Evolutionary conservation across 2,113 vertebrate species (phyloP), one percentile per base, ranked within the genome.

Genomic region (Psephotus haematonotus): DNA sequence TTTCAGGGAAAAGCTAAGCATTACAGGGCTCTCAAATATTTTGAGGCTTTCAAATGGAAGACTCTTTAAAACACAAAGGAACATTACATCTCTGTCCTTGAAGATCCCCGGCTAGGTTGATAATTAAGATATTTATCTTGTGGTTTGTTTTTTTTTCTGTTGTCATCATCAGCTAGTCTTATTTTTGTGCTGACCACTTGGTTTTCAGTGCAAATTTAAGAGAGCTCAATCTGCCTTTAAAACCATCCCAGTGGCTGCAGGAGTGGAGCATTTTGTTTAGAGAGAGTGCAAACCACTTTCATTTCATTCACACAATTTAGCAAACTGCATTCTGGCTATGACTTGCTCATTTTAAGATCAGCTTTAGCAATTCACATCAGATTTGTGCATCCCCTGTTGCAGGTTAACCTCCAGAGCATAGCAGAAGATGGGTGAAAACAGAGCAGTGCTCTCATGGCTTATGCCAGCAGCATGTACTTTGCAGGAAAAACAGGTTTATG

Each of bases 211-310:
- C 13, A 49, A 75, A 50, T 28, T 63, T 19, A 44, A 57, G 59
- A 62, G 24, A 49, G 28, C 16, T 33, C 20, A 44, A 16, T 24
- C 59, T 64, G 31, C 31, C 37, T 28, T 53, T 67, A 13, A 33
- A 39, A 8, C 15, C 8, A 0, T 1, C 19, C 33, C 76, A 13
- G 28, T 20, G 13, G 0, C 43, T 60, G 33, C 60, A 71, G 60
- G 25, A 33, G 9, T 1, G 29, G 11, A 49, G 17, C 13, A 2
- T 77, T 62, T 33, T 23, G 19, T 37, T 3, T 9, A 60, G 27
- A 41, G 5, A 52, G 28, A 53, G n/a, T 1, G 3, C 25, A 53
- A 53, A 71, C 3, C 6, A 10, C 14, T 71, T 24, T 6, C 5
- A 14, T n/a, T 89, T 67, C 43, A 29, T 53, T 69, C 31, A 11